Conservation (phyloP, 2,113 vertebrate species). For the Hippocampus zosterae region DNA sequence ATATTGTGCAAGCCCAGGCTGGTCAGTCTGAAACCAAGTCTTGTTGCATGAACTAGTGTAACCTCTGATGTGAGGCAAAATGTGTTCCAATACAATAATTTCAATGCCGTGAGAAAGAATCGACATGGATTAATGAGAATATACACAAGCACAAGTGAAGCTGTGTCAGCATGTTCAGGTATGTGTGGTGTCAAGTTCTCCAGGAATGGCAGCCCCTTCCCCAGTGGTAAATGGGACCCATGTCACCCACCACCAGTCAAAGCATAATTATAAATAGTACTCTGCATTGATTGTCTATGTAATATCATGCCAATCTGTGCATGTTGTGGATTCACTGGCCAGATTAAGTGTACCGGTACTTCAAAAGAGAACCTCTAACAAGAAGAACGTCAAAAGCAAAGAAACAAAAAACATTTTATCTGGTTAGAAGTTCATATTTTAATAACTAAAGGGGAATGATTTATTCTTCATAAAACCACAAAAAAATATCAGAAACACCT, state of each 20-base stretch:
- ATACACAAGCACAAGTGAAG: background rate
- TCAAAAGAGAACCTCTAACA: background rate
- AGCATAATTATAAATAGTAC: background rate
- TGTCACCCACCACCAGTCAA: background rate
- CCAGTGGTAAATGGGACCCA: background rate
- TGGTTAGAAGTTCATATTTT: too few species aligned
- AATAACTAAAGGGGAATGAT: too few species aligned
- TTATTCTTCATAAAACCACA: too few species aligned
- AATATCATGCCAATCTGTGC: background rate
- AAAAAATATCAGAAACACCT: too few species aligned
- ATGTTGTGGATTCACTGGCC: background rate
- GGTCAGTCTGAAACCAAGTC: background rate
- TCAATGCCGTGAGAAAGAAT: background rate
- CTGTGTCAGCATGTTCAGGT: background rate
- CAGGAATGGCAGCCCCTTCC: background rate
- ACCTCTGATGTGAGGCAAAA: background rate
- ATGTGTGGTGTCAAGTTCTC: background rate
- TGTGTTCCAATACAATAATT: background rate
- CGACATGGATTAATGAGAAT: background rate
- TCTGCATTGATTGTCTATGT: background rate
- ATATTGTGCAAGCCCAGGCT: too few species aligned
- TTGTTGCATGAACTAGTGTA: background rate
- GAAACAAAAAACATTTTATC: background rate
- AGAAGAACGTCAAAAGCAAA: background rate
- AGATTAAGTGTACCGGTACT: background rate